Percentiles rank a stretch among this genome's conserved stretches.
phyloP scores from a whole-genome alignment of 2,888 invertebrate genomes.

The Hesperia comma region DNA sequence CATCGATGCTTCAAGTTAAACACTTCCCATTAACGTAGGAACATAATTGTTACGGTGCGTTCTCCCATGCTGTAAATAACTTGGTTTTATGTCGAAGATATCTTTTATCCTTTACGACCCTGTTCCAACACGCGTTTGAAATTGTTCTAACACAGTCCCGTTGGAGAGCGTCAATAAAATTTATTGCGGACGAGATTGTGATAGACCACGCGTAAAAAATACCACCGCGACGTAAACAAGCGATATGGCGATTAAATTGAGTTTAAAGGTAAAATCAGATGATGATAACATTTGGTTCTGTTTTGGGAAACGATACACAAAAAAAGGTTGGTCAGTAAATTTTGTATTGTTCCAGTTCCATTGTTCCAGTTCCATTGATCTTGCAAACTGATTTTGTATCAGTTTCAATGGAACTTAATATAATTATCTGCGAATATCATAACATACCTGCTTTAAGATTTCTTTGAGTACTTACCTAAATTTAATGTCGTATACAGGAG shows the following conservation, averaged over 20 bases:
- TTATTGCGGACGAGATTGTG: conserved; percentile 22
- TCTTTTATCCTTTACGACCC: conserved; percentile 29
- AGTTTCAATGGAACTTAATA: too few species aligned
- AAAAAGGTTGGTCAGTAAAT: too few species aligned
- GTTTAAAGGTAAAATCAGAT: not conserved
- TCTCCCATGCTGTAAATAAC: conserved; percentile 10
- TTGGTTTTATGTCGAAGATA: conserved; percentile 22
- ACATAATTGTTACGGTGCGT: not conserved
- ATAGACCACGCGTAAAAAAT: conserved; percentile 24
- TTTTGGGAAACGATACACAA: too few species aligned
- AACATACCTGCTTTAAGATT: too few species aligned
- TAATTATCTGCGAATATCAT: too few species aligned
- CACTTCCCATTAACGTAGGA: not conserved
- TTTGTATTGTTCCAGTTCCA: too few species aligned
- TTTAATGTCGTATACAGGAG: too few species aligned
- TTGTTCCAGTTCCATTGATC: too few species aligned
- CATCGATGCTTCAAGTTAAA: too few species aligned
- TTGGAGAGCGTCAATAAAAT: conserved; percentile 22
- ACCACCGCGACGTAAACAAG: conserved; percentile 9
- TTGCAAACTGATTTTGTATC: too few species aligned
- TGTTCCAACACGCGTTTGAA: conserved; percentile 9
- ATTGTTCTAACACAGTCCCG: conserved; percentile 20
- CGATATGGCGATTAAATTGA: not conserved
- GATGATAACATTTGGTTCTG: too few species aligned
- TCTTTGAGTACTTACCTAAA: too few species aligned